Base-by-base conservation (phyloP, 2,797 vertebrate species). In the Labeo calbasu region DNA sequence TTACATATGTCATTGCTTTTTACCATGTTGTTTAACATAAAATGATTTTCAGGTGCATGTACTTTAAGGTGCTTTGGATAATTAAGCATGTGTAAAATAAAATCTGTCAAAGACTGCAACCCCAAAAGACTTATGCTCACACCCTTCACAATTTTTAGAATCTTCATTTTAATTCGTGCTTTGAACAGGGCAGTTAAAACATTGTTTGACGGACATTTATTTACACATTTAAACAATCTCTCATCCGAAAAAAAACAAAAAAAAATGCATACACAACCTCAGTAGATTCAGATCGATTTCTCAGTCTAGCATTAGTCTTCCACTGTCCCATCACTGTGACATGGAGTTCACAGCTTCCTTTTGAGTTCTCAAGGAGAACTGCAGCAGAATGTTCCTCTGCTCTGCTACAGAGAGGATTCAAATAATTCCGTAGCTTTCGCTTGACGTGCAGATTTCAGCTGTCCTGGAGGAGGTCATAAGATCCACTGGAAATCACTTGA, bases 401-500 rank as follows among this genome's bases (percentile, higher is more conserved):
- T 71, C 57, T 17, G 51, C 23, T 10, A 10, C 15, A 43, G 65
- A 72, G 17, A 43, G 17, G 46, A 50, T 80, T 66, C 25, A 48
- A 63, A 68, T 53, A 12, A 46, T 48, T 28, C 5, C 15, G 10
- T 3, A 53, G 19, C 5, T 28, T 28, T 10, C 10, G 69, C 25
- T 6, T 32, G 53, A 17, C 9, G 36, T 25, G 36, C 28, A 13
- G 21, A 28, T 65, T 82, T 92, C 79, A 88, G 57, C 88, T 86
- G 87, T 95, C 91, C 91, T 89, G 95, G 85, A 86, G 90, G 87
- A 87, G 91, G 89, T 96, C 92, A 0, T 92, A 91, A 0, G 92
- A 88, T 55, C 93, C 93, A 3, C 89, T 89, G 3, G 88, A 91
- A 76, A 92, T 94, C 87, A 94, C 92, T 83, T 94, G 92, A 12